Percentiles rank a stretch among this genome's conserved stretches.
Conservation (phyloP, 2,113 vertebrate genomes). For the Nansenia antarctica region DNA sequence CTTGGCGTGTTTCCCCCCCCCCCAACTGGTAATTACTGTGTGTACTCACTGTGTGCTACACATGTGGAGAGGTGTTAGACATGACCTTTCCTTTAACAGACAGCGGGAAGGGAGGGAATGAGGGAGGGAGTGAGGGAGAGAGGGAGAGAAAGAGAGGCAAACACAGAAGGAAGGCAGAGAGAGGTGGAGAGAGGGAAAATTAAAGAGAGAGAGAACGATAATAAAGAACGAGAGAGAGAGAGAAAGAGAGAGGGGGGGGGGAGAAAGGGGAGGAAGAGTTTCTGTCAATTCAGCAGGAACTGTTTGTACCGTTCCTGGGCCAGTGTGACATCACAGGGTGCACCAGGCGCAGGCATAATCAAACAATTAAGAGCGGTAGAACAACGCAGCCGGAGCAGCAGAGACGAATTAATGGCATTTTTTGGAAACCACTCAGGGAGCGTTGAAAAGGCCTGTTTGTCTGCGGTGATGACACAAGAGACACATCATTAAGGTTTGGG, state of each 20-base stretch:
- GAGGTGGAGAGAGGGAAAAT: not conserved
- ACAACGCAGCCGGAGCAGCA: slow-evolving; percentile 31
- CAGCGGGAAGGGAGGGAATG: not conserved
- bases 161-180: not conserved
- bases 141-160: no score
- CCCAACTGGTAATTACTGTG: slow-evolving; percentile 33
- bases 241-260: slow-evolving; percentile 5
- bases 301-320: slow-evolving; percentile 58
- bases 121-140: no score
- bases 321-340: slow-evolving; percentile 41
- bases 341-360: slow-evolving; percentile 40
- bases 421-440: not conserved
- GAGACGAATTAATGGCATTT: slow-evolving; percentile 30
- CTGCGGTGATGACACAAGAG: not conserved
- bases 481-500: slow-evolving; percentile 19
- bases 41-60: not conserved
- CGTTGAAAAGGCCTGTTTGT: not conserved
- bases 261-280: slow-evolving; percentile 25
- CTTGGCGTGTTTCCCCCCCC: not conserved
- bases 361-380: slow-evolving; percentile 46
- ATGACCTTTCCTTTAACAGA: slow-evolving; percentile 28
- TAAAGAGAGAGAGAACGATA: not conserved
- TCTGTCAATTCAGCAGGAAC: slow-evolving; percentile 63
- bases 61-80: slow-evolving; percentile 27
- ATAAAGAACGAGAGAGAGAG: not conserved